Percentiles rank a stretch among this genome's conserved stretches.
phyloP scores from a whole-genome alignment of 1,140 invertebrate genomes.

The Caerostris extrusa region DNA sequence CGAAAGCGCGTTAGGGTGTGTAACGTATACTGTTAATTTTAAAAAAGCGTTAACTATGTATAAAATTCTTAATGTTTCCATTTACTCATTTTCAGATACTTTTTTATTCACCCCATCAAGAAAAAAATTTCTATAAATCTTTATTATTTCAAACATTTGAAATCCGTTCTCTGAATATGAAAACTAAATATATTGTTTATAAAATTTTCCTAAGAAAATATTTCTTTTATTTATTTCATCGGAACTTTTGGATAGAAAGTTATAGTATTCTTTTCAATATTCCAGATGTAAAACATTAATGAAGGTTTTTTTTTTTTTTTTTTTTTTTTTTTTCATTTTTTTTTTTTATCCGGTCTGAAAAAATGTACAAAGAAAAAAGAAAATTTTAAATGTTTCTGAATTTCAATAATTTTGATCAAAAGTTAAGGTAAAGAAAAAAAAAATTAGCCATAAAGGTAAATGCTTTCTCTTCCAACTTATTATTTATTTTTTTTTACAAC shows the following conservation, averaged over 20 bases:
- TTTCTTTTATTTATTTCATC: background rate
- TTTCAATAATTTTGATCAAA: slow-evolving; percentile 36
- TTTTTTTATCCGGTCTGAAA: background rate
- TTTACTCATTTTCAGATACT: too few relatives aligned
- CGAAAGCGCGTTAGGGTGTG: too few relatives aligned
- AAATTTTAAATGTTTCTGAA: slow-evolving; percentile 30
- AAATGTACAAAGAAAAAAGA: background rate
- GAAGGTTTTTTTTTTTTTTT: too few relatives aligned
- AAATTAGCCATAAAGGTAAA: background rate
- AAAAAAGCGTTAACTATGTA: too few relatives aligned
- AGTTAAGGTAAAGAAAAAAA: background rate
- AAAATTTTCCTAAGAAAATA: background rate
- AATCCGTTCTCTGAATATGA: too few relatives aligned
- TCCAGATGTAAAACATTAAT: background rate
- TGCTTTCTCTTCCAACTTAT: slow-evolving; percentile 40
- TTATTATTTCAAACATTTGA: too few relatives aligned
- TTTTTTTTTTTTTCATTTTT: too few relatives aligned
- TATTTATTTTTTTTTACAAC: background rate
- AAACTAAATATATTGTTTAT: too few relatives aligned
- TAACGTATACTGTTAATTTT: too few relatives aligned
- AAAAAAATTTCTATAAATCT: too few relatives aligned
- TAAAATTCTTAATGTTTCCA: too few relatives aligned
- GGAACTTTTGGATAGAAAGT: background rate
- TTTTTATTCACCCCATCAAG: too few relatives aligned
- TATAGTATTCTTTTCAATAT: background rate